Percentiles rank a stretch among this genome's conserved stretches.
Evolutionary conservation across 2,797 vertebrate genomes (phyloP).

Genomic region (Paratrypauchen microcephalus): DNA sequence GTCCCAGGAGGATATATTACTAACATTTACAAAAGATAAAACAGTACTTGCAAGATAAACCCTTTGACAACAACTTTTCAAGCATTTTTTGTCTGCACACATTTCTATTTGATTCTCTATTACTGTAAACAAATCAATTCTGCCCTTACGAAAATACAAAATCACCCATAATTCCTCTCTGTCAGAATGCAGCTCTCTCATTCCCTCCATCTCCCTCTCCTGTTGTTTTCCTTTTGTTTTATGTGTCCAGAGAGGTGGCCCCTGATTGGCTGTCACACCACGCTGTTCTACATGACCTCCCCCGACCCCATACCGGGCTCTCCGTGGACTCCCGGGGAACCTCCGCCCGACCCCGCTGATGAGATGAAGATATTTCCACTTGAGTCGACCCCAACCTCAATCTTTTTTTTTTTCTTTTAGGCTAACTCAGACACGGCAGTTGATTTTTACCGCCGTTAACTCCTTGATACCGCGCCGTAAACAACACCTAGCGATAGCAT

Average conservation of each 20-base stretch:
- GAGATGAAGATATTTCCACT: slow-evolving; percentile 76
- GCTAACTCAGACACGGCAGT: slow-evolving; percentile 30
- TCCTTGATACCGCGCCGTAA: slow-evolving; percentile 21
- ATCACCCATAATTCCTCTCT: slow-evolving; percentile 9
- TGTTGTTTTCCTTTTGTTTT: slow-evolving; percentile 61
- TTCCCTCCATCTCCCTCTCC: slow-evolving; percentile 55
- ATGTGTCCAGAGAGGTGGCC: slow-evolving; percentile 69
- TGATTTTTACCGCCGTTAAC: slow-evolving; percentile 29
- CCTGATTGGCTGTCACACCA: slow-evolving; percentile 78
- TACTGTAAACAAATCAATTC: neutral
- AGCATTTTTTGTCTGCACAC: neutral
- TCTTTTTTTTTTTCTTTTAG: slow-evolving; percentile 7
- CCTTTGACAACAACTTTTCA: neutral
- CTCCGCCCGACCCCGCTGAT: slow-evolving; percentile 52
- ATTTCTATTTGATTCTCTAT: neutral
- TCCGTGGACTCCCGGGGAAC: slow-evolving; percentile 60
- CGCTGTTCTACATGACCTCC: slow-evolving; percentile 76
- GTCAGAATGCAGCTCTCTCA: slow-evolving; percentile 27
- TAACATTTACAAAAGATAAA: neutral
- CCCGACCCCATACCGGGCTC: slow-evolving; percentile 67
- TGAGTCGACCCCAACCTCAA: slow-evolving; percentile 48
- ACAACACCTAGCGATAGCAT: slow-evolving; percentile 24
- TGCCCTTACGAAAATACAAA: neutral
- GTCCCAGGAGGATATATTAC: no score
- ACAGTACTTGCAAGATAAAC: no score